Percentiles rank a stretch among this genome's conserved stretches.
Conservation (phyloP, 2,113 vertebrate genomes). For the rabbit (Oryctolagus cuniculus) region DNA sequence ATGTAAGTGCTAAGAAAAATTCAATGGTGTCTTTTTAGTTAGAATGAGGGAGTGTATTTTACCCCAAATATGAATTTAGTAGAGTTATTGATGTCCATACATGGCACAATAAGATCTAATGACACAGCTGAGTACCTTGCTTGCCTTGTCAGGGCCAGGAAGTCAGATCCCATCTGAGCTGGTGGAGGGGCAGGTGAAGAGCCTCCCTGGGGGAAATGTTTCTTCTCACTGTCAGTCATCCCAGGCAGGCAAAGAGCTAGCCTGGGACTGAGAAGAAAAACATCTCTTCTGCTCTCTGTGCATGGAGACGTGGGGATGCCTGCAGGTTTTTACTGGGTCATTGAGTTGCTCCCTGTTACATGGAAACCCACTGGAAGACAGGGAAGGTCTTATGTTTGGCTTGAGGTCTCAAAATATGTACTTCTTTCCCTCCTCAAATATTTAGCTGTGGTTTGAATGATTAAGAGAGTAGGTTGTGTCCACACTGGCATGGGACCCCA, state of each 20-base stretch:
- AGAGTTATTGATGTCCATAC: neutral
- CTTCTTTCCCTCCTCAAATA: neutral
- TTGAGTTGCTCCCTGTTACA: neutral
- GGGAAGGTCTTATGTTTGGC: neutral
- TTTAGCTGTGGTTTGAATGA: neutral
- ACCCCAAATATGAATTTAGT: neutral
- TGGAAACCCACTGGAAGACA: neutral
- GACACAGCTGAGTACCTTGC: neutral
- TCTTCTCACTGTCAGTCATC: neutral
- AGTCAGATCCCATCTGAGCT: neutral
- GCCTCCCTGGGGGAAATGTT: neutral
- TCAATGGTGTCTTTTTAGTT: slow-evolving; percentile 30
- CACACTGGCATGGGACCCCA: neutral
- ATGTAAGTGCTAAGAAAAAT: slow-evolving; percentile 23
- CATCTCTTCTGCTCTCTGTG: neutral
- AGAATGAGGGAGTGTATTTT: neutral
- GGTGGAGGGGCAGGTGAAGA: neutral
- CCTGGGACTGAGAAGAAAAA: neutral
- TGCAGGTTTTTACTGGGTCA: neutral
- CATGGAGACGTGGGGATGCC: neutral
- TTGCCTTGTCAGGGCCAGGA: neutral
- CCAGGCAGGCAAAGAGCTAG: neutral
- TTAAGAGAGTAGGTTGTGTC: neutral
- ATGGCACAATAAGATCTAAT: neutral
- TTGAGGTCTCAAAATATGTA: neutral